phyloP scores from a whole-genome alignment of 2,797 vertebrate species.

The Megaceryle alcyon region DNA sequence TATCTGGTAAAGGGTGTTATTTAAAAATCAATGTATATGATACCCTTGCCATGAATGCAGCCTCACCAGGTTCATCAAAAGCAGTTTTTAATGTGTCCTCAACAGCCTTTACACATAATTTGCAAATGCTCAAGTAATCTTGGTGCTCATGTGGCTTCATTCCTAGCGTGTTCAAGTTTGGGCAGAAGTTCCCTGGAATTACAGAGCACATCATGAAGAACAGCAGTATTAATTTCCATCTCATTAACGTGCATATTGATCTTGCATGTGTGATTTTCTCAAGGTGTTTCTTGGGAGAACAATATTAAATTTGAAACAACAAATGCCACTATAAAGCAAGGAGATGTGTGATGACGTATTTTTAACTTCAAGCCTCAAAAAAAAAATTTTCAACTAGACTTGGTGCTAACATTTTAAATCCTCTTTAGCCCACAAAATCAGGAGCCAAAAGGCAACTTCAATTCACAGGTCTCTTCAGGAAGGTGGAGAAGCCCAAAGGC shows the following conservation, averaged over 20 bases:
- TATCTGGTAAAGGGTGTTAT: background rate
- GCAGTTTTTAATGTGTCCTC: background rate
- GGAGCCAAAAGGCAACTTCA: background rate
- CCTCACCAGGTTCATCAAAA: background rate
- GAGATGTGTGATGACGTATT: background rate
- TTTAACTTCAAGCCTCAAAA: background rate
- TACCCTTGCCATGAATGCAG: background rate
- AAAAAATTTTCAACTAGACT: background rate
- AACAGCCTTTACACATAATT: background rate
- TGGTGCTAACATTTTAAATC: background rate
- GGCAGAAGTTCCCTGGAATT: background rate
- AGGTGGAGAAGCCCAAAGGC: background rate
- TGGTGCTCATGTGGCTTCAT: background rate
- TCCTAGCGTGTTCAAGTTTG: background rate
- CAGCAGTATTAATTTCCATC: background rate
- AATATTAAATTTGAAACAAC: slow-evolving; percentile 14
- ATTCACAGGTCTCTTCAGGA: background rate
- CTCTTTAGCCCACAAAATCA: background rate
- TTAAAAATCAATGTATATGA: background rate
- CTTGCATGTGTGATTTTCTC: background rate
- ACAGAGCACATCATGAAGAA: background rate
- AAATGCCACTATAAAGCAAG: background rate
- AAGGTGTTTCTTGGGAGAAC: background rate
- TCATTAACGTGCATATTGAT: background rate
- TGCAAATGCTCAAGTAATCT: background rate